phyloP scores from a whole-genome alignment of 1,140 invertebrate genomes.

The Aphis gossypii region DNA sequence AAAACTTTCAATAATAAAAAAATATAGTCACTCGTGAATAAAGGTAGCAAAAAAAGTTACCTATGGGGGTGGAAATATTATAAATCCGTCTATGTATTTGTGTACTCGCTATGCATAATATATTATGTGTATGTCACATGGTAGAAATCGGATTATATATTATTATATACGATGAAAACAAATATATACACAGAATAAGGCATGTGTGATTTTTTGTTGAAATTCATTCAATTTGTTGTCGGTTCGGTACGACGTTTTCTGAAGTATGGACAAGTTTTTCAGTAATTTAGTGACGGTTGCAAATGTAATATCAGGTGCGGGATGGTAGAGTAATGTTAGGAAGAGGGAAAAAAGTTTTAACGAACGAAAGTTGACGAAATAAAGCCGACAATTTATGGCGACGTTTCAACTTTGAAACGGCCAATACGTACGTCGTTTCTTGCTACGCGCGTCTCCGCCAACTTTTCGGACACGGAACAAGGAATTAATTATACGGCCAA shows the following conservation, averaged over 20 bases:
- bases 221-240: not conserved
- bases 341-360: slow-evolving; percentile 45
- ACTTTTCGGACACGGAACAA: slow-evolving; percentile 49
- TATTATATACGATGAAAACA: not conserved
- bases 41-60: not conserved
- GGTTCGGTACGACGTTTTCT: not conserved
- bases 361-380: slow-evolving; percentile 57
- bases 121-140: not conserved
- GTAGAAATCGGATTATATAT: not conserved
- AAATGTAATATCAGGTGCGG: not conserved
- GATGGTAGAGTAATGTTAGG: not conserved
- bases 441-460: slow-evolving; percentile 13
- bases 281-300: slow-evolving; percentile 37
- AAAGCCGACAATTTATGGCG: slow-evolving; percentile 55
- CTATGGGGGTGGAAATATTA: not conserved
- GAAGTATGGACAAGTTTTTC: slow-evolving; percentile 9
- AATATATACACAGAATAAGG: not conserved
- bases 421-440: slow-evolving; percentile 39
- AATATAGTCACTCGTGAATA: not conserved
- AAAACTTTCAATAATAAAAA: not conserved
- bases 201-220: not conserved
- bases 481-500: slow-evolving; percentile 47
- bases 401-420: slow-evolving; percentile 54
- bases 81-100: not conserved
- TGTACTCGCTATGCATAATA: not conserved